These are phyloP conservation scores for Suricata suricatta DNA, from an alignment of 2,113 vertebrate genomes.

Conservation along the genomic window DNA sequence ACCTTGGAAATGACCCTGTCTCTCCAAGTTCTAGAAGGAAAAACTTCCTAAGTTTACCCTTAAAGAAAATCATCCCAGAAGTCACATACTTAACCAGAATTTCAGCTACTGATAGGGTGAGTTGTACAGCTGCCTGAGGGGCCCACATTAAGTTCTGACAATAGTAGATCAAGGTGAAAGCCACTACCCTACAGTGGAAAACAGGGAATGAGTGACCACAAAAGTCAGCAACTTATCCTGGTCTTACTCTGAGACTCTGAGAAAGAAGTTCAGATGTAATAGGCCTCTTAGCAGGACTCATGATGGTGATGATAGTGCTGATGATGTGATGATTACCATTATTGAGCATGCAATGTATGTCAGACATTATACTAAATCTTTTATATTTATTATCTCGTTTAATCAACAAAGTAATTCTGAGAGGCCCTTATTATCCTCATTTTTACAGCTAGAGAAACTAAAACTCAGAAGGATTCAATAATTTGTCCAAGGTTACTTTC, in stretches of 20 bases:
- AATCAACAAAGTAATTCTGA: background rate
- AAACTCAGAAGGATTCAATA: background rate
- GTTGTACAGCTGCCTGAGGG: conserved; percentile 40
- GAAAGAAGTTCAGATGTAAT: conserved; percentile 10
- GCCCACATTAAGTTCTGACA: conserved; percentile 41
- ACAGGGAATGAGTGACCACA: conserved; percentile 22
- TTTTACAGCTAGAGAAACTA: conserved; percentile 11
- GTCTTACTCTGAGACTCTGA: background rate
- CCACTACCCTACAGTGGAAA: background rate
- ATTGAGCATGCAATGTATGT: background rate
- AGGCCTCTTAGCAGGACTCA: background rate
- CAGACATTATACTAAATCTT: background rate
- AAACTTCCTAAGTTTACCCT: background rate
- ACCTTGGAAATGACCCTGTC: background rate
- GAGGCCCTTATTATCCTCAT: background rate
- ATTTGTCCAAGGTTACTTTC: conserved; percentile 14
- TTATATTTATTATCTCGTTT: conserved; percentile 15
- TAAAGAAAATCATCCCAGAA: conserved; percentile 48
- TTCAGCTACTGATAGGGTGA: conserved; percentile 18
- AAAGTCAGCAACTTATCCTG: conserved; percentile 41
- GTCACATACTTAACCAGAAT: conserved; percentile 39
- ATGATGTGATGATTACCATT: background rate
- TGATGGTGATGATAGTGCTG: background rate
- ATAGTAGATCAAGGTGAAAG: conserved; percentile 56
- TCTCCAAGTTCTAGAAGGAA: background rate